These are phyloP conservation scores for Acanthosepion esculentum DNA, from an alignment of 2,888 invertebrate genomes.

Conservation along the genomic window DNA sequence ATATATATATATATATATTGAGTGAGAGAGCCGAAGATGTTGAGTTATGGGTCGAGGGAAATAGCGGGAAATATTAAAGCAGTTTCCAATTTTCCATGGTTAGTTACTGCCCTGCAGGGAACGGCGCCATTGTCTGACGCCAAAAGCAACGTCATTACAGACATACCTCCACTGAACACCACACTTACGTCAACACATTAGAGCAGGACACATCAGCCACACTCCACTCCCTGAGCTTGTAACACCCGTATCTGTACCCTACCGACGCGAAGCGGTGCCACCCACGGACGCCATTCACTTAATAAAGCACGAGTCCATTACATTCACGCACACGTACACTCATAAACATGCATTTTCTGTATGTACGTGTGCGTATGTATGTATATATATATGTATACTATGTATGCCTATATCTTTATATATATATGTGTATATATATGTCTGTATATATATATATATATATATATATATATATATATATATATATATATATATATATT, in stretches of 20 bases:
- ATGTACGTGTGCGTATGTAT: too few species aligned
- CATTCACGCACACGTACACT: not conserved
- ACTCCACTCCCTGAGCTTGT: not conserved
- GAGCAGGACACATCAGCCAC: not conserved
- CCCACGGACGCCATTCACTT: not conserved
- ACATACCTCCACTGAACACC: not conserved
- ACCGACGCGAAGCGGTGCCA: not conserved
- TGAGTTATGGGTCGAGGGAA: not conserved
- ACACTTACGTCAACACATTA: too few species aligned
- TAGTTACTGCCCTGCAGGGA: not conserved
- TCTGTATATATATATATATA: not conserved
- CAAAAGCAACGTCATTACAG: not conserved
- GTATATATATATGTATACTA: too few species aligned
- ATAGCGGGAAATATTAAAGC: not conserved
- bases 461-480: not conserved
- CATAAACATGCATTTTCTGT: not conserved
- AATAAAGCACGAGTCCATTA: not conserved
- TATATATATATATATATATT: too few species aligned
- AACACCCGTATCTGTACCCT: not conserved
- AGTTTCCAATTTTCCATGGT: not conserved
- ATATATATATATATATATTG: not conserved
- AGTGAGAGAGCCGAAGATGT: not conserved
- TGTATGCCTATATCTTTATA: not conserved
- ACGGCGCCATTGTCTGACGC: slow-evolving; percentile 11
- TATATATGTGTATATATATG: not conserved